Evolutionary conservation across 2,113 vertebrate species (phyloP).

Genomic region (Pachyramphus minor): DNA sequence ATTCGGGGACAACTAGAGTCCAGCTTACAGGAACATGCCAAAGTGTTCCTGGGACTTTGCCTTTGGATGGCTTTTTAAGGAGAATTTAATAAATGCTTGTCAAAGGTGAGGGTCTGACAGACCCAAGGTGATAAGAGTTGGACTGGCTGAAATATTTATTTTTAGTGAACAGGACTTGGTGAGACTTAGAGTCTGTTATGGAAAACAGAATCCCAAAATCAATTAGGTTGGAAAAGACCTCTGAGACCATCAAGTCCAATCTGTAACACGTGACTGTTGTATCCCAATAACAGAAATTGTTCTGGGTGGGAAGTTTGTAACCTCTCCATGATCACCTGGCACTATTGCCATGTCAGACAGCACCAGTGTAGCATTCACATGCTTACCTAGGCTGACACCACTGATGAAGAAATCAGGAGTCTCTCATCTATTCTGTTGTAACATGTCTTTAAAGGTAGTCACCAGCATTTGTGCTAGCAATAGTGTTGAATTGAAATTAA

Average conservation of each 20-base stretch:
- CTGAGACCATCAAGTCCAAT: background rate
- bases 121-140: background rate
- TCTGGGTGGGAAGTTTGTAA: background rate
- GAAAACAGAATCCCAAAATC: background rate
- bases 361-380: background rate
- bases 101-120: background rate
- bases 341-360: background rate
- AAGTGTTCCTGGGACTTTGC: background rate
- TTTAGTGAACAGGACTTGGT: background rate
- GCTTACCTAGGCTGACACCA: background rate
- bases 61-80: background rate
- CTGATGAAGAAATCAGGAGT: background rate
- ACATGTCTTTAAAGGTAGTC: background rate
- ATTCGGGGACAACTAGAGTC: background rate
- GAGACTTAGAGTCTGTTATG: background rate
- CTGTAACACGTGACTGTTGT: background rate
- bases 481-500: background rate
- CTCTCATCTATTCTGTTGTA: background rate
- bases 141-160: background rate
- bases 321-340: background rate
- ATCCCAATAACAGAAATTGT: background rate
- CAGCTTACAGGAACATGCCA: background rate
- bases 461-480: background rate
- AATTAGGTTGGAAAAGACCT: background rate
- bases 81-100: background rate